Percentiles rank a stretch among this genome's conserved stretches.
phyloP scores from a whole-genome alignment of 1,140 invertebrate species.

The Caerostris extrusa region DNA sequence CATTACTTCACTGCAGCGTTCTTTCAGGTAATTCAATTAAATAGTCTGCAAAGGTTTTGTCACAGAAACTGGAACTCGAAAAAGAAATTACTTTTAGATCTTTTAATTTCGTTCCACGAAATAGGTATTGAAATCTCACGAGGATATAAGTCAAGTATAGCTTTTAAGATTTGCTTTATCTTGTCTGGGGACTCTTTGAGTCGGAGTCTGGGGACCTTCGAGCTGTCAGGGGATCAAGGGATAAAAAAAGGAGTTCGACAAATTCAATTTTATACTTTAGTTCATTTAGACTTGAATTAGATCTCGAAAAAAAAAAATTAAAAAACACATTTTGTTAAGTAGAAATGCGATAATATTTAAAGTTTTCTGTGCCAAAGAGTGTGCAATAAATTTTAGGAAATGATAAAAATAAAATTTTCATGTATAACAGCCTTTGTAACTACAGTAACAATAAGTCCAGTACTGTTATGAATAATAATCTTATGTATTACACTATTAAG shows the following conservation, averaged over 20 bases:
- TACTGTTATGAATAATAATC: too few relatives aligned
- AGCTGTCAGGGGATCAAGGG: neutral
- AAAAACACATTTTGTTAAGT: too few relatives aligned
- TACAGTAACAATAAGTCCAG: too few relatives aligned
- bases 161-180: neutral
- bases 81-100: neutral
- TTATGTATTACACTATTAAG: too few relatives aligned
- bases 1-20: neutral
- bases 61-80: neutral
- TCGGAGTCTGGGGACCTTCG: neutral
- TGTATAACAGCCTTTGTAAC: too few relatives aligned
- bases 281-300: neutral
- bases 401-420: too few relatives aligned
- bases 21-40: slow-evolving; percentile 13
- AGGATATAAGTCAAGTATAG: neutral
- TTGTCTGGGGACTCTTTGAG: neutral
- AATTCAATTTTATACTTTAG: neutral
- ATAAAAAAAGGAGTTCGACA: neutral
- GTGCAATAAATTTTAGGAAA: too few relatives aligned
- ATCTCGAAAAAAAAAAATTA: neutral
- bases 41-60: neutral
- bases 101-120: neutral
- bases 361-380: too few relatives aligned
- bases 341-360: neutral
- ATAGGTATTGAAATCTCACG: neutral